Conservation (phyloP, 2,888 invertebrate species). For the Mesopsocus fuscifrons region DNA sequence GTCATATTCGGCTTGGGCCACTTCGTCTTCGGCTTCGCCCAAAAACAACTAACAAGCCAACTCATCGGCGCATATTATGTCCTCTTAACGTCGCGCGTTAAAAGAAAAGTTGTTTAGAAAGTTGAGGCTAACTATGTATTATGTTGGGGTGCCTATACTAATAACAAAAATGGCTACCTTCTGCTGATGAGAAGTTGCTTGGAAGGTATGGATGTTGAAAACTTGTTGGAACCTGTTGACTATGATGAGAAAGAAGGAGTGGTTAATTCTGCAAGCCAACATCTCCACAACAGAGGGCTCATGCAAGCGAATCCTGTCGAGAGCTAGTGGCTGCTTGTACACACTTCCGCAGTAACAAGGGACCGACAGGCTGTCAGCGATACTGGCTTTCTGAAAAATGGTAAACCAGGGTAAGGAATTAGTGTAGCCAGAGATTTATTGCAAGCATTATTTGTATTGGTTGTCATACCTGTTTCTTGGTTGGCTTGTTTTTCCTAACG, state of each 20-base stretch:
- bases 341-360: slow-evolving; percentile 16
- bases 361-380: neutral
- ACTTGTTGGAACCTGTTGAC: slow-evolving; percentile 28
- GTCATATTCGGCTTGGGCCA: no score
- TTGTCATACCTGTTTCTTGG: slow-evolving; percentile 23
- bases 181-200: slow-evolving; percentile 23
- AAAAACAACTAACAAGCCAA: no score
- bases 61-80: no score
- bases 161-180: no score
- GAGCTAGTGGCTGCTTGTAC: slow-evolving; percentile 26
- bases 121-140: no score
- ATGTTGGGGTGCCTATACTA: no score
- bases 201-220: slow-evolving; percentile 27
- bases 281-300: slow-evolving; percentile 23
- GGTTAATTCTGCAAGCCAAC: slow-evolving; percentile 23
- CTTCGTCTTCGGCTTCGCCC: no score
- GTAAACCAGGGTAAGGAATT: neutral
- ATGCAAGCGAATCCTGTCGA: slow-evolving; percentile 27
- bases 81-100: no score
- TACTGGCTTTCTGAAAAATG: neutral
- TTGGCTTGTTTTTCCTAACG: slow-evolving; percentile 33
- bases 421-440: neutral
- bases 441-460: neutral
- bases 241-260: slow-evolving; percentile 26
- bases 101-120: no score